These are phyloP conservation scores for Copsychus sechellarum DNA, from an alignment of 2,113 vertebrate genomes.

Conservation along the genomic window DNA sequence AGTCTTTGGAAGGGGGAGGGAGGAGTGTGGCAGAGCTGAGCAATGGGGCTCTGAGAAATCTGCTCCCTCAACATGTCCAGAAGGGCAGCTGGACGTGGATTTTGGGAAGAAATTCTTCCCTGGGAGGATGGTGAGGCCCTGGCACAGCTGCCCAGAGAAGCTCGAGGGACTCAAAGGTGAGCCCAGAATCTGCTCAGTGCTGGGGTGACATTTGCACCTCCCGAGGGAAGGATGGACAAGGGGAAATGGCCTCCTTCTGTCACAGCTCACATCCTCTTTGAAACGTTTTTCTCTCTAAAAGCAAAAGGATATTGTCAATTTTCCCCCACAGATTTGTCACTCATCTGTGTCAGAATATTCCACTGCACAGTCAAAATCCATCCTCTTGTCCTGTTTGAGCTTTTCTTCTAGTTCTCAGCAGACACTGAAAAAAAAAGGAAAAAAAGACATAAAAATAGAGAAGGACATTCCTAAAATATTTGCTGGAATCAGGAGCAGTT, in stretches of 20 bases:
- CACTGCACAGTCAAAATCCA: slow-evolving; percentile 77
- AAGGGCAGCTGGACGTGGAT: background rate
- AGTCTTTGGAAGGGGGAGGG: background rate
- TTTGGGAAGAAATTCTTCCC: background rate
- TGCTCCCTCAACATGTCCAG: background rate
- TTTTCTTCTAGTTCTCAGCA: slow-evolving; percentile 85
- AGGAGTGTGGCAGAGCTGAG: background rate
- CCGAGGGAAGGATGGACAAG: background rate
- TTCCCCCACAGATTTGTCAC: slow-evolving; percentile 81
- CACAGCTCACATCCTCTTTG: background rate
- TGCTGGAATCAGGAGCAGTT: background rate
- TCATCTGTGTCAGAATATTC: slow-evolving; percentile 76
- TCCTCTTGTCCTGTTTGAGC: slow-evolving; percentile 82
- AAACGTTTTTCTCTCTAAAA: background rate
- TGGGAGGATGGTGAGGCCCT: background rate
- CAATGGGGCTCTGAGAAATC: background rate
- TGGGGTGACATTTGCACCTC: background rate
- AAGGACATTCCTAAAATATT: background rate
- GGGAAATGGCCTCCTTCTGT: background rate
- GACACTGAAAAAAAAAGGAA: slow-evolving; percentile 65
- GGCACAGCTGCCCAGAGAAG: background rate
- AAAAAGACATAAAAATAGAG: background rate
- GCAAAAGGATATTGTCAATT: slow-evolving; percentile 84
- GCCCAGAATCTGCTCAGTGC: background rate
- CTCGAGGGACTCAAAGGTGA: background rate